A percentile compares a stretch with the other conserved stretches of the same genome.
Evolutionary conservation across 2,797 vertebrate species (phyloP).

Genomic region (Rhabdophis nuchalis): DNA sequence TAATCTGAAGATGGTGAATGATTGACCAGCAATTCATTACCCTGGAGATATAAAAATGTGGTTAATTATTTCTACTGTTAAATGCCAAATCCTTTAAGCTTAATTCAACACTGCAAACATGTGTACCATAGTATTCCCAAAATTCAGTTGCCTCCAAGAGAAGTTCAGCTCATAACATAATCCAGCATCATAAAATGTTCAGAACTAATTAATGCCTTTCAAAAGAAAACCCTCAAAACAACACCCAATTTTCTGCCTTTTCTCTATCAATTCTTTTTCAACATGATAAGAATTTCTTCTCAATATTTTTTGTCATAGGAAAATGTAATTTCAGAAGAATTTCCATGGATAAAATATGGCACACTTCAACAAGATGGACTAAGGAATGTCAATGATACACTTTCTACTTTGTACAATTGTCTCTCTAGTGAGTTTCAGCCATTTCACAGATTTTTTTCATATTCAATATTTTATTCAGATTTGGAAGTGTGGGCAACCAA

Average conservation of each 20-base stretch:
- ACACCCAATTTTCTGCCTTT: background rate
- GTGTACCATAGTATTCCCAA: background rate
- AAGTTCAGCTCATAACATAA: background rate
- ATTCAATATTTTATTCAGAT: background rate
- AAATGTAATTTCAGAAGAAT: background rate
- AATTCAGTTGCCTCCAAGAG: background rate
- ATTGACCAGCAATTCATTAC: slow-evolving; percentile 27
- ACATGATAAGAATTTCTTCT: background rate
- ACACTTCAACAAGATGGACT: background rate
- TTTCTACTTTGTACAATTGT: background rate
- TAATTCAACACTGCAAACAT: slow-evolving; percentile 2
- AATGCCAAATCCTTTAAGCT: slow-evolving; percentile 29
- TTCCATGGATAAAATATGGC: background rate
- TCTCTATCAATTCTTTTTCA: background rate
- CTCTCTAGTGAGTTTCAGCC: background rate
- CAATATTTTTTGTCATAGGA: background rate
- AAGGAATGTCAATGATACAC: background rate
- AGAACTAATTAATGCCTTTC: background rate
- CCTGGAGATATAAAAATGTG: slow-evolving; percentile 31
- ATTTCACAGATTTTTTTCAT: background rate
- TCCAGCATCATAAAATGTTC: background rate
- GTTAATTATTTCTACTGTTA: slow-evolving; percentile 42
- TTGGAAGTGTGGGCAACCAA: background rate
- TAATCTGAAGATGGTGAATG: slow-evolving; percentile 43
- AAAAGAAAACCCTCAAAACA: background rate